A percentile compares a stretch with the other conserved stretches of the same genome.
Evolutionary conservation across 2,113 vertebrate genomes (phyloP).

Genomic region (Neofelis nebulosa): DNA sequence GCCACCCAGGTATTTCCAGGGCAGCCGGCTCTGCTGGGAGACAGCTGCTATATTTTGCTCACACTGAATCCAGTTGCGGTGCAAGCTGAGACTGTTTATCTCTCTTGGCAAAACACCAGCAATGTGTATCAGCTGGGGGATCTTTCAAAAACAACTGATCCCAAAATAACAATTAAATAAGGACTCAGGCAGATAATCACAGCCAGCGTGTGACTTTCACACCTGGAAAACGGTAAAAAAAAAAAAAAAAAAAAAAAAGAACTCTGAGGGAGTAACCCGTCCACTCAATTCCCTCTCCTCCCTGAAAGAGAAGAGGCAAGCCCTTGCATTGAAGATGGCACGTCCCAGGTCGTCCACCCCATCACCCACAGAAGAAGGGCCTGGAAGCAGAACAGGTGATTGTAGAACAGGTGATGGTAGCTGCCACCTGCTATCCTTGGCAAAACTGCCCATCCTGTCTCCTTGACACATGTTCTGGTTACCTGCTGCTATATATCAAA

Average conservation of each 20-base stretch:
- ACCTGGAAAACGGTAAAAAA: background rate
- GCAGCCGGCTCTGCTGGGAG: background rate
- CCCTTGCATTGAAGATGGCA: background rate
- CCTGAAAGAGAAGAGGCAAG: background rate
- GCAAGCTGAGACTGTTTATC: slow-evolving; percentile 57
- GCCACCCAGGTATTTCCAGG: background rate
- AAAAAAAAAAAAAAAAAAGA: background rate
- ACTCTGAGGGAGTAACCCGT: no score
- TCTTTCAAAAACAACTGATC: slow-evolving; percentile 56
- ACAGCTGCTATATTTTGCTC: background rate
- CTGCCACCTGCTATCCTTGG: background rate
- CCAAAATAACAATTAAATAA: slow-evolving; percentile 46
- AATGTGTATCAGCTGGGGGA: background rate
- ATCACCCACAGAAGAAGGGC: background rate
- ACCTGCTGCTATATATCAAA: background rate
- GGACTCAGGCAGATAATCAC: background rate
- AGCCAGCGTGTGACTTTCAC: background rate
- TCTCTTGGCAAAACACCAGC: slow-evolving; percentile 49
- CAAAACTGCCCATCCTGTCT: background rate
- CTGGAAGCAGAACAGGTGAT: background rate
- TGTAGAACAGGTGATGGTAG: no score
- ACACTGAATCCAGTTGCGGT: background rate
- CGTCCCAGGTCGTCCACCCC: background rate
- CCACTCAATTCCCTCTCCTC: background rate
- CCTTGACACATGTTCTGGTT: background rate